These are phyloP conservation scores for Tribolium castaneum DNA, from an alignment of 1,140 invertebrate species.

Conservation along the genomic window DNA sequence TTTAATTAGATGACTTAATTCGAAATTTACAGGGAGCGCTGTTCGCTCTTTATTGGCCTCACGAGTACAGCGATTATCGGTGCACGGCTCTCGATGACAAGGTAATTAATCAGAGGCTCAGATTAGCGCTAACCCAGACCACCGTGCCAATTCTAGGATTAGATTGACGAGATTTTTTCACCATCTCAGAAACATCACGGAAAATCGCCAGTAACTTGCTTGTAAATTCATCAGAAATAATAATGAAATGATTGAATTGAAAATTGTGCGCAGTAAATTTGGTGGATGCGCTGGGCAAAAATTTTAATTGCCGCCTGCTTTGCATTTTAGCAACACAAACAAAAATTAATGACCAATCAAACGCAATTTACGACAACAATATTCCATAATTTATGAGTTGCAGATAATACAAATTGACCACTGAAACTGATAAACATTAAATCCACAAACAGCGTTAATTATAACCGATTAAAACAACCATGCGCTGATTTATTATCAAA, in stretches of 20 bases:
- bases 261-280: background rate
- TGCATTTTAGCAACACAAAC: background rate
- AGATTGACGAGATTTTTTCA: no score
- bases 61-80: background rate
- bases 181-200: no score
- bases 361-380: background rate
- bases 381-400: background rate
- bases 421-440: slow-evolving; percentile 15
- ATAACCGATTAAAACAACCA: background rate
- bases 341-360: background rate
- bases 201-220: no score
- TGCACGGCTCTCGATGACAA: background rate
- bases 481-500: background rate
- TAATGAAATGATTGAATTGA: no score
- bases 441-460: background rate
- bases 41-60: background rate
- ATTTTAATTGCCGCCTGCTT: background rate
- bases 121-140: no score
- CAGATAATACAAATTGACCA: slow-evolving; percentile 9
- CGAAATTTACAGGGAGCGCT: background rate
- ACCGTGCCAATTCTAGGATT: no score
- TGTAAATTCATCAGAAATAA: no score
- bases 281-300: background rate
- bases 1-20: background rate
- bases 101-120: background rate